These are phyloP conservation scores for Drosophila falleni DNA, from an alignment of 2,888 invertebrate species.

Conservation along the genomic window DNA sequence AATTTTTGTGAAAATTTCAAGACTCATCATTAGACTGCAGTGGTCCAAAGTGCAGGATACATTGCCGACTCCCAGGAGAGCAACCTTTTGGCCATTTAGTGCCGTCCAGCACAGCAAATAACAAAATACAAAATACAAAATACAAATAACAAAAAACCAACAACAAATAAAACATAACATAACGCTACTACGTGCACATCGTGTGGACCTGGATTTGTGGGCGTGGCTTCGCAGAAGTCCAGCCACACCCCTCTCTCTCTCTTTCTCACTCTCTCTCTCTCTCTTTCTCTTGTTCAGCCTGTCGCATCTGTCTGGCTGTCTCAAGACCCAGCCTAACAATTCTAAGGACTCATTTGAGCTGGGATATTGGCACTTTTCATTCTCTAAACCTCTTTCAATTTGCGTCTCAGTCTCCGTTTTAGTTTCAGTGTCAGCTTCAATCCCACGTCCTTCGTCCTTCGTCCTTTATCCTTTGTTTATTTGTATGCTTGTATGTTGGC, in stretches of 20 bases:
- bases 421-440: constrained; percentile 9
- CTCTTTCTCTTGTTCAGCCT: not conserved
- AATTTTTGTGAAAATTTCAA: constrained; percentile 79
- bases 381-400: constrained; percentile 26
- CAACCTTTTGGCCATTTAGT: constrained; percentile 84
- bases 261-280: not conserved
- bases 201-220: constrained; percentile 49
- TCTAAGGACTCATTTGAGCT: constrained; percentile 50
- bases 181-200: constrained; percentile 44
- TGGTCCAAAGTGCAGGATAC: constrained; percentile 55
- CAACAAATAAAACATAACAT: constrained; percentile 51
- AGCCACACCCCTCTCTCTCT: constrained; percentile 30
- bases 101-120: constrained; percentile 61
- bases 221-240: constrained; percentile 34
- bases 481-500: constrained; percentile 42
- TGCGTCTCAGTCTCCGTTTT: constrained; percentile 14
- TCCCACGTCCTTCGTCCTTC: not conserved
- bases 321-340: constrained; percentile 41
- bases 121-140: constrained; percentile 10
- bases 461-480: constrained; percentile 31
- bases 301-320: constrained; percentile 20
- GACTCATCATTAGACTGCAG: constrained; percentile 74
- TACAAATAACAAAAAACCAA: constrained; percentile 45
- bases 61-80: constrained; percentile 67
- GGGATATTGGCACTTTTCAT: constrained; percentile 72